phyloP scores from a whole-genome alignment of 2,888 invertebrate species.

The Leptinotarsa peninsularis region DNA sequence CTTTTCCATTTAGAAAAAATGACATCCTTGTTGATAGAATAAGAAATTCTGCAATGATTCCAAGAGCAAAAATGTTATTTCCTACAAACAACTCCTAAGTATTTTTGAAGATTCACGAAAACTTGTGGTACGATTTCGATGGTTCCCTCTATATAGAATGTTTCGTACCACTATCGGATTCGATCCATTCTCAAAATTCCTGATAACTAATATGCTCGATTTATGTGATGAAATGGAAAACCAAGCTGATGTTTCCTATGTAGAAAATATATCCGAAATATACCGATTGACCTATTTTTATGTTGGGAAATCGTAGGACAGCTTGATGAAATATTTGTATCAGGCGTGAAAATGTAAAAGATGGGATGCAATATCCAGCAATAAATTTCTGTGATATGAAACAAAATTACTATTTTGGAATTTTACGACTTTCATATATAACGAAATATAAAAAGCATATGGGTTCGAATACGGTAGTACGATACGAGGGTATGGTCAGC shows the following conservation, averaged over 20 bases:
- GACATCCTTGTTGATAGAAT: too few relatives aligned
- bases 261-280: neutral
- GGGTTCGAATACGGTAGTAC: neutral
- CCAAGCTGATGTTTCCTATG: neutral
- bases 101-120: too few relatives aligned
- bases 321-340: slow-evolving; percentile 17
- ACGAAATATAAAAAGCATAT: neutral
- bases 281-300: neutral
- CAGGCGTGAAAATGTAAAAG: neutral
- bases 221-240: too few relatives aligned
- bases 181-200: too few relatives aligned
- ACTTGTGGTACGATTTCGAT: too few relatives aligned
- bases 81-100: too few relatives aligned
- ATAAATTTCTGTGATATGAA: neutral
- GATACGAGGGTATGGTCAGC: neutral
- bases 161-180: too few relatives aligned
- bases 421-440: slow-evolving; percentile 1
- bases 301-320: neutral
- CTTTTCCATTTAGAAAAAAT: too few relatives aligned
- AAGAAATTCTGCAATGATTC: too few relatives aligned
- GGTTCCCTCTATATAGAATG: too few relatives aligned
- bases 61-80: too few relatives aligned
- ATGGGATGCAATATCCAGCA: neutral
- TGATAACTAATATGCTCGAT: too few relatives aligned
- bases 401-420: neutral